Evolutionary conservation across 2,113 vertebrate species (phyloP), one percentile per base, ranked within the genome.

Genomic region (Hemicordylus capensis): DNA sequence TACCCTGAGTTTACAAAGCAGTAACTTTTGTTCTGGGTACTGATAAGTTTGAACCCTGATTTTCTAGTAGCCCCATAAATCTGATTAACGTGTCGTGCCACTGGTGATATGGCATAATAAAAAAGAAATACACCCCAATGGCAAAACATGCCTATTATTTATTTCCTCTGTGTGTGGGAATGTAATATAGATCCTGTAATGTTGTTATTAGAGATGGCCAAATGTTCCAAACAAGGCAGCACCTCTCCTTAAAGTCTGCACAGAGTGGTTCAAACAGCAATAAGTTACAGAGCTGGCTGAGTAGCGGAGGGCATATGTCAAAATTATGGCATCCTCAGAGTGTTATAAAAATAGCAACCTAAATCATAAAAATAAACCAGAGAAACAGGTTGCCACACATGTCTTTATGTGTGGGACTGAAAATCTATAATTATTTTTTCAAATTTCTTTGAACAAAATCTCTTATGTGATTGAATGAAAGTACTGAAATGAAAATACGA

Each of bases 181-280:
- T 63, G 63, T 75, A 48, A 75, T 75, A 59, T 48, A 48, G 46
- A 46, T 48, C 44, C 58, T 4, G 11, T 63, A 83, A 83, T 61
- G 54, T 82, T 59, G 56, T 74, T 83, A 63, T 61, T n/a, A 74
- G 69, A 46, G 70, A 63, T 83, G 74, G 81, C 74, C 81, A 74
- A 83, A 56, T 34, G 39, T 26, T 74, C 34, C 24, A 20, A 48
- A 58, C 19, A 61, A 48, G 31, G 81, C 42, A 75, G 48, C 58
- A 48, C 42, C 28, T 73, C 56, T 73, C 37, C 42, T 63, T 74
- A 39, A 48, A 48, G 31, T 26, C 70, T 63, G 70, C 31, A 9
- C 56, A 75, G 42, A 75, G 19, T 34, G 70, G 42, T 37, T 83
- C 19, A 6, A 37, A 48, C 31, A 61, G 39, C 70, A 37, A 63